These are phyloP conservation scores for Leptatherina wallacei DNA, from an alignment of 2,797 vertebrate species.

Conservation along the genomic window DNA sequence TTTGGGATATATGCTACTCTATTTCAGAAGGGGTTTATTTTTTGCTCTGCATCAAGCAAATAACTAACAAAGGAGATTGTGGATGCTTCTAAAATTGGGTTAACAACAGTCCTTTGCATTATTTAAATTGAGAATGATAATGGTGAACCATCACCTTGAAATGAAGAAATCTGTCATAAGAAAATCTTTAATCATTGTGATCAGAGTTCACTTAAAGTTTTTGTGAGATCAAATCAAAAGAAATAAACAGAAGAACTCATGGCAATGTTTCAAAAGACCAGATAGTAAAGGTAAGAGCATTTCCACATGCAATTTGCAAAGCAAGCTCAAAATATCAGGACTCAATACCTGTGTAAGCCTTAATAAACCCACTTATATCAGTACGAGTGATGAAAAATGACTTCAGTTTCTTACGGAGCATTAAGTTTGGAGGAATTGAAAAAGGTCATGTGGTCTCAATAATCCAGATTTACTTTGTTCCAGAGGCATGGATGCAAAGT, in stretches of 20 bases:
- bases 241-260: background rate
- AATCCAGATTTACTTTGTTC: too few relatives aligned
- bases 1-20: background rate
- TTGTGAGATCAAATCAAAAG: background rate
- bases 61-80: background rate
- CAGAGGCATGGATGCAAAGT: too few relatives aligned
- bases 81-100: background rate
- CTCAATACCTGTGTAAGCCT: too few relatives aligned
- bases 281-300: too few relatives aligned
- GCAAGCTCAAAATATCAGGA: too few relatives aligned
- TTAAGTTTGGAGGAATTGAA: too few relatives aligned
- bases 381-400: too few relatives aligned
- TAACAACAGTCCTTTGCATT: background rate
- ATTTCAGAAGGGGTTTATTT: background rate
- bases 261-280: background rate
- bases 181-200: background rate
- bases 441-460: too few relatives aligned
- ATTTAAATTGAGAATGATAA: background rate
- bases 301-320: too few relatives aligned
- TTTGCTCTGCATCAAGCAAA: background rate
- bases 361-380: too few relatives aligned
- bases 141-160: background rate
- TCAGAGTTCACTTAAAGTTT: background rate
- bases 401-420: too few relatives aligned
- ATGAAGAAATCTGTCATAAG: background rate